phyloP scores from a whole-genome alignment of 2,113 vertebrate genomes.

The Hippoglossus stenolepis region DNA sequence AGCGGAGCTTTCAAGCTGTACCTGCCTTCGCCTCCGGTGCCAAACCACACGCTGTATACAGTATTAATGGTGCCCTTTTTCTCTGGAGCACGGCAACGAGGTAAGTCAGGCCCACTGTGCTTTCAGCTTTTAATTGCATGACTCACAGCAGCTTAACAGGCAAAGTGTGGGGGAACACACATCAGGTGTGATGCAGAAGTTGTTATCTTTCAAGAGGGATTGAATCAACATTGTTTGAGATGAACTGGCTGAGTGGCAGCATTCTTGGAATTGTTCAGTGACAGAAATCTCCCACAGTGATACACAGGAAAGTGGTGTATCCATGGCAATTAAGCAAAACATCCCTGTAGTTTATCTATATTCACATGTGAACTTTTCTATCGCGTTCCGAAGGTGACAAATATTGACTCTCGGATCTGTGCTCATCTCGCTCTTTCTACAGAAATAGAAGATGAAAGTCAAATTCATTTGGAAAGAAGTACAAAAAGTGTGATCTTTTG shows the following conservation, averaged over 20 bases:
- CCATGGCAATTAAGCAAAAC: slow-evolving; percentile 28
- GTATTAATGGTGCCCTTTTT: slow-evolving; percentile 64
- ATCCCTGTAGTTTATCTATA: slow-evolving; percentile 11
- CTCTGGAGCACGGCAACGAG: slow-evolving; percentile 41
- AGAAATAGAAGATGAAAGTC: slow-evolving; percentile 16
- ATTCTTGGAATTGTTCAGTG: slow-evolving; percentile 6
- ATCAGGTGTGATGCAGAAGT: slow-evolving; percentile 33
- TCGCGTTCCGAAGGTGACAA: background rate
- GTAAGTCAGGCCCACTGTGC: slow-evolving; percentile 31
- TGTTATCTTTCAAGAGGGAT: slow-evolving; percentile 43
- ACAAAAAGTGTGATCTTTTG: background rate
- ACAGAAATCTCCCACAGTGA: background rate
- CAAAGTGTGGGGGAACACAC: slow-evolving; percentile 55
- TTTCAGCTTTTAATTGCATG: slow-evolving; percentile 66
- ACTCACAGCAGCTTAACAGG: slow-evolving; percentile 53
- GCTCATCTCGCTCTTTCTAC: background rate
- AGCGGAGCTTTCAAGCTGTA: slow-evolving; percentile 41
- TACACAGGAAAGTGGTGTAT: background rate
- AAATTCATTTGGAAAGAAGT: slow-evolving; percentile 18
- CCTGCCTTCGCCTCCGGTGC: slow-evolving; percentile 24
- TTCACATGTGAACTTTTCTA: slow-evolving; percentile 36
- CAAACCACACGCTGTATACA: slow-evolving; percentile 39
- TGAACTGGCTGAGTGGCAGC: background rate
- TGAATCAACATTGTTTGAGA: slow-evolving; percentile 23
- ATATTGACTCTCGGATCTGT: slow-evolving; percentile 22